Conservation (phyloP, 2,113 vertebrate species). For the Pelecanus crispus region DNA sequence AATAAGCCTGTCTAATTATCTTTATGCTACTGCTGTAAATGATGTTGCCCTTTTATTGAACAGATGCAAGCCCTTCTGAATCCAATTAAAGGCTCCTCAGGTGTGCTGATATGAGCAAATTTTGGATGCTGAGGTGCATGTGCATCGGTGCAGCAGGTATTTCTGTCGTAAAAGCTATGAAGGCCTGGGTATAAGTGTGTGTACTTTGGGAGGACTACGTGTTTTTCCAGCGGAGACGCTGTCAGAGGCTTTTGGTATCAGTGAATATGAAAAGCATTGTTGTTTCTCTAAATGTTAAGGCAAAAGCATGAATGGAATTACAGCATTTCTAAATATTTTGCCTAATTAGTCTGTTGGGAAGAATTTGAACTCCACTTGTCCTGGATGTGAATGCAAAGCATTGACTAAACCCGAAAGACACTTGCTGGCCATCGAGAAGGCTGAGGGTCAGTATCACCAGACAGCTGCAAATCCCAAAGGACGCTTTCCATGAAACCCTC, state of each 20-base stretch:
- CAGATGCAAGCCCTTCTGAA: not conserved
- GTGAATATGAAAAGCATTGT: not conserved
- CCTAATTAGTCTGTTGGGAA: slow-evolving; percentile 56
- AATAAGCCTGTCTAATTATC: not conserved
- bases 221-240: not conserved
- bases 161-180: not conserved
- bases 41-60: not conserved
- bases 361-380: slow-evolving; percentile 51
- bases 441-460: not conserved
- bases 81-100: not conserved
- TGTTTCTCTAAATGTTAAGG: slow-evolving; percentile 23
- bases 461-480: not conserved
- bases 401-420: not conserved
- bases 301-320: slow-evolving; percentile 20
- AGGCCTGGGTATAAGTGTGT: not conserved
- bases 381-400: slow-evolving; percentile 4
- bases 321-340: slow-evolving; percentile 48
- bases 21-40: not conserved
- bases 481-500: not conserved
- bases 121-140: not conserved
- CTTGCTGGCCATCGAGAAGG: not conserved
- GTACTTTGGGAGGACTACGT: not conserved
- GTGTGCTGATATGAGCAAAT: not conserved
- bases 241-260: not conserved
- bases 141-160: not conserved